Evolutionary conservation across 2,797 vertebrate genomes (phyloP).

Genomic region (Limnodromus scolopaceus): DNA sequence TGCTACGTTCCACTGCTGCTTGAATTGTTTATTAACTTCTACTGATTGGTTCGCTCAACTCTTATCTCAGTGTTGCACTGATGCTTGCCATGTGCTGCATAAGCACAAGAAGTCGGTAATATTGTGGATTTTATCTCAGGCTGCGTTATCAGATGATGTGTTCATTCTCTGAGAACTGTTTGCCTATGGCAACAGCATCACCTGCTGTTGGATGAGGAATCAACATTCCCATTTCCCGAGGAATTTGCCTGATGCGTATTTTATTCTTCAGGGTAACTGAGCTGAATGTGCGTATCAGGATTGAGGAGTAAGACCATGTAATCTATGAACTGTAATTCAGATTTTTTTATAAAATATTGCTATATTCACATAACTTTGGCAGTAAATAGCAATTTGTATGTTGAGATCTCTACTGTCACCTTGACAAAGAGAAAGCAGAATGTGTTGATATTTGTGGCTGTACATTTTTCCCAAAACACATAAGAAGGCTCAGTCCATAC

Average conservation of each 20-base stretch:
- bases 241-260: neutral
- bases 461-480: neutral
- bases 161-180: neutral
- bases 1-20: neutral
- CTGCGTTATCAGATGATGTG: neutral
- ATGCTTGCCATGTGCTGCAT: neutral
- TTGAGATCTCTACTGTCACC: neutral
- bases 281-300: neutral
- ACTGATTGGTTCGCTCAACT: neutral
- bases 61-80: neutral
- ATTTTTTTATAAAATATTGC: neutral
- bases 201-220: conserved; percentile 16
- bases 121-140: neutral
- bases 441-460: neutral
- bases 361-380: neutral
- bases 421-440: neutral
- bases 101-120: neutral
- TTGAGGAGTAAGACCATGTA: neutral
- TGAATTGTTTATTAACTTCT: neutral
- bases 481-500: neutral
- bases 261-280: neutral
- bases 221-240: neutral
- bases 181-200: conserved; percentile 24
- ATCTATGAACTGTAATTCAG: neutral
- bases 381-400: neutral